Conservation (phyloP, 2,113 vertebrate species). For the Recurvirostra avosetta region DNA sequence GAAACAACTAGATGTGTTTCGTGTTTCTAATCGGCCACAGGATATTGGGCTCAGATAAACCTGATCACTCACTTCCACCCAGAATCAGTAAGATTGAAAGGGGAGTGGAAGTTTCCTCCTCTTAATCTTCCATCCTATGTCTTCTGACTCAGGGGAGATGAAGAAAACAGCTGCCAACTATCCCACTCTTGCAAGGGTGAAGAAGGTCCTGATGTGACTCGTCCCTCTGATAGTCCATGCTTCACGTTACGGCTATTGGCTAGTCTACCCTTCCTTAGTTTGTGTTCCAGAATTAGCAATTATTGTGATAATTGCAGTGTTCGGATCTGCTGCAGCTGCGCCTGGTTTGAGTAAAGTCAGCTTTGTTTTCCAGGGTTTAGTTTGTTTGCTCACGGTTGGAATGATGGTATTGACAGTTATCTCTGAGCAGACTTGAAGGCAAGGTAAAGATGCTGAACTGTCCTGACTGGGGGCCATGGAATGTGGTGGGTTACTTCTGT, state of each 20-base stretch:
- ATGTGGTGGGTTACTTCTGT: background rate
- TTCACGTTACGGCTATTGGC: background rate
- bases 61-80: background rate
- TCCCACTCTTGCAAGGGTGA: background rate
- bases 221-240: background rate
- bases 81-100: background rate
- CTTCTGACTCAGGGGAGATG: background rate
- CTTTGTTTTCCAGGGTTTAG: background rate
- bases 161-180: background rate
- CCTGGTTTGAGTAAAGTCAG: background rate
- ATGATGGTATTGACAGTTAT: background rate
- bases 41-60: background rate
- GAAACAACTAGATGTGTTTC: background rate
- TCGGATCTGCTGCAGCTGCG: background rate
- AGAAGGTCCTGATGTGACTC: background rate
- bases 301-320: background rate
- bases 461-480: accelerated
- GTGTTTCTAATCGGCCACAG: background rate
- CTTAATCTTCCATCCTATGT: background rate
- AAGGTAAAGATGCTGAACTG: background rate
- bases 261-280: background rate
- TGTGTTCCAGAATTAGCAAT: background rate
- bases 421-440: background rate
- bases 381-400: background rate
- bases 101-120: background rate